These are phyloP conservation scores for Steinernema feltiae DNA, from an alignment of 1,140 invertebrate species.

Conservation along the genomic window DNA sequence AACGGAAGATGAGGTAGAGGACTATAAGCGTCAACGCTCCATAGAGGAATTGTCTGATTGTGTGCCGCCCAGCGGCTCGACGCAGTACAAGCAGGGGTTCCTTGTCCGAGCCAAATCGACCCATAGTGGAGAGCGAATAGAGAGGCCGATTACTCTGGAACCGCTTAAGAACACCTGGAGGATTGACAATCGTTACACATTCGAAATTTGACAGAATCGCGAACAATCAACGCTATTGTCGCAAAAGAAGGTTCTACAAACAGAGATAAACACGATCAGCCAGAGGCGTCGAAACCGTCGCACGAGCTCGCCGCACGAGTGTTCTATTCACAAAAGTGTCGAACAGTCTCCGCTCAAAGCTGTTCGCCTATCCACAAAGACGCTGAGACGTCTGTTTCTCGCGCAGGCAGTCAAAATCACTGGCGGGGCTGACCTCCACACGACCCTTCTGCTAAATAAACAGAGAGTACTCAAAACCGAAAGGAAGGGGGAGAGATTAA, in stretches of 20 bases:
- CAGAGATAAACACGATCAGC: neutral
- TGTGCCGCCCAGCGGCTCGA: conserved; percentile 13
- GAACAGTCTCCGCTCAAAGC: neutral
- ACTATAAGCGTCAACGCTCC: neutral
- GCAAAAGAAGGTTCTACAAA: neutral
- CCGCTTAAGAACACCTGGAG: neutral
- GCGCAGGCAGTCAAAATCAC: neutral
- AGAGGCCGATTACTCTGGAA: neutral
- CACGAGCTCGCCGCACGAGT: neutral
- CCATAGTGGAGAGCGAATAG: neutral
- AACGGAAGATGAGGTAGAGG: conserved; percentile 17
- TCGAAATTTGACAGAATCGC: neutral
- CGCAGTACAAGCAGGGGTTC: neutral
- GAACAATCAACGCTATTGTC: neutral
- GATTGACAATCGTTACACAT: neutral
- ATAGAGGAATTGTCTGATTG: conserved; percentile 20
- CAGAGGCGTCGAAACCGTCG: neutral
- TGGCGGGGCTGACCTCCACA: neutral
- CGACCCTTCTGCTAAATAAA: conserved; percentile 10
- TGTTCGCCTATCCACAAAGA: neutral
- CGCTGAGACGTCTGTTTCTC: neutral
- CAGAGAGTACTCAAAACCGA: neutral
- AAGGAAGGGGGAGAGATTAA: neutral
- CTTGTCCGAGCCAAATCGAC: neutral
- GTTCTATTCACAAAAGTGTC: neutral